Evolutionary conservation across 2,797 vertebrate genomes (phyloP).

Genomic region (Merluccius polli): DNA sequence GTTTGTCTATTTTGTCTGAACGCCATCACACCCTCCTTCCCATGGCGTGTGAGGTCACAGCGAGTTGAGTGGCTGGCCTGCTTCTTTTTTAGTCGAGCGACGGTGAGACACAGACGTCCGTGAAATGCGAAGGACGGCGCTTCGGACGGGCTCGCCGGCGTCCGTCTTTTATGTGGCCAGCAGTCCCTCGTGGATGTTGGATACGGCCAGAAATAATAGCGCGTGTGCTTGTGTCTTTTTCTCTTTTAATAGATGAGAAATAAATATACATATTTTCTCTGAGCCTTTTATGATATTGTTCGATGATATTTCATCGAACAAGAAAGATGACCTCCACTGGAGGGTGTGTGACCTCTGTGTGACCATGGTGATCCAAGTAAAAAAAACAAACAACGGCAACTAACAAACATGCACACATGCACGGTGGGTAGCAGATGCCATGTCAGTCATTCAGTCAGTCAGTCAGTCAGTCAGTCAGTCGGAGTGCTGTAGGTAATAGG

Average conservation of each 20-base stretch:
- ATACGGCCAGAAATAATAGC: not conserved
- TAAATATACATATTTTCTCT: too few relatives aligned
- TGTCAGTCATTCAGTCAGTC: constrained; percentile 39
- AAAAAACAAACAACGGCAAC: not conserved
- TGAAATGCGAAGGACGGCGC: constrained; percentile 29
- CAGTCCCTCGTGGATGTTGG: not conserved
- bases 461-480: constrained; percentile 35
- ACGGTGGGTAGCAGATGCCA: constrained; percentile 41
- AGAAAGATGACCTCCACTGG: constrained; percentile 5
- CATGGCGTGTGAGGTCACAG: constrained; percentile 20
- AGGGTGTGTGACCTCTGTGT: not conserved
- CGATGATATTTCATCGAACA: constrained; percentile 2
- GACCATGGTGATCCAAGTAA: not conserved
- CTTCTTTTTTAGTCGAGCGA: constrained; percentile 19
- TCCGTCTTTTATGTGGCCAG: constrained; percentile 19
- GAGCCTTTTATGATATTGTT: not conserved
- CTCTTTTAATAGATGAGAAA: too few relatives aligned
- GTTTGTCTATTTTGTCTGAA: too few relatives aligned
- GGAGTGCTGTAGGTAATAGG: constrained; percentile 50
- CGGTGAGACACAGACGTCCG: constrained; percentile 37
- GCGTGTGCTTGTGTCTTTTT: too few relatives aligned
- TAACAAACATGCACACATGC: constrained; percentile 14
- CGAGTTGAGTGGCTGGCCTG: constrained; percentile 22
- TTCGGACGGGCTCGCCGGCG: constrained; percentile 33
- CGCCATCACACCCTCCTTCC: not conserved